These are phyloP conservation scores for Suillia variegata DNA, from an alignment of 2,888 invertebrate species.

Conservation along the genomic window DNA sequence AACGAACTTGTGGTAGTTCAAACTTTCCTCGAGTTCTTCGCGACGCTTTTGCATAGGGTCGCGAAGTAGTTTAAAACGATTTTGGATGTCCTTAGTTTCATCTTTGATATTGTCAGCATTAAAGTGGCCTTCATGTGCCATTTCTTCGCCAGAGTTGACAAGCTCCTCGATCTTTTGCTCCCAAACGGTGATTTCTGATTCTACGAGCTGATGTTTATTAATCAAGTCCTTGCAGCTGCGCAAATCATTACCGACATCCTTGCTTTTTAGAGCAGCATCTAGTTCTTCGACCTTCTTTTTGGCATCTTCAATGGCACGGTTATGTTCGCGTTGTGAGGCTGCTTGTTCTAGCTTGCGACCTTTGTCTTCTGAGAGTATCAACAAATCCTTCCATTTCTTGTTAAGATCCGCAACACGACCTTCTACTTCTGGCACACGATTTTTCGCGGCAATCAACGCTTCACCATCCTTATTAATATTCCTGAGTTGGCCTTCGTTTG, in stretches of 20 bases:
- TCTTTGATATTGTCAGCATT: slow-evolving; percentile 85
- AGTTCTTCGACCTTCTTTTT: slow-evolving; percentile 85
- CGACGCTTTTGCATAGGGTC: slow-evolving; percentile 75
- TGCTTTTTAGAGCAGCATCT: slow-evolving; percentile 76
- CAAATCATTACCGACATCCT: slow-evolving; percentile 86
- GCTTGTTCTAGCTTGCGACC: slow-evolving; percentile 86
- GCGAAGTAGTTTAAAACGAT: slow-evolving; percentile 72
- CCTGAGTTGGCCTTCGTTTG: slow-evolving; percentile 90
- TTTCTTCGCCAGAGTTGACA: slow-evolving; percentile 80
- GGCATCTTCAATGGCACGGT: slow-evolving; percentile 86
- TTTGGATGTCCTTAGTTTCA: slow-evolving; percentile 76
- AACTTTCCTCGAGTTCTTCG: slow-evolving; percentile 80
- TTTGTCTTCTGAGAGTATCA: slow-evolving; percentile 69
- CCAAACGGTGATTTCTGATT: slow-evolving; percentile 85
- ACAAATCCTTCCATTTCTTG: slow-evolving; percentile 77
- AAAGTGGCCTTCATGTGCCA: slow-evolving; percentile 94
- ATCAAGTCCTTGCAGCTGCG: slow-evolving; percentile 89
- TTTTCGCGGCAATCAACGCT: slow-evolving; percentile 72
- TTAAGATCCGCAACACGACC: slow-evolving; percentile 73
- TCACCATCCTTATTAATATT: slow-evolving; percentile 83
- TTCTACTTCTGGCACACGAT: slow-evolving; percentile 73
- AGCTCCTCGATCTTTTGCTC: slow-evolving; percentile 80
- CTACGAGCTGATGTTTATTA: slow-evolving; percentile 86
- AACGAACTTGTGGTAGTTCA: slow-evolving; percentile 84
- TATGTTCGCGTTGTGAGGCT: slow-evolving; percentile 78